Base-by-base conservation (phyloP, 2,888 invertebrate species). In the Petrophora chlorosata region DNA sequence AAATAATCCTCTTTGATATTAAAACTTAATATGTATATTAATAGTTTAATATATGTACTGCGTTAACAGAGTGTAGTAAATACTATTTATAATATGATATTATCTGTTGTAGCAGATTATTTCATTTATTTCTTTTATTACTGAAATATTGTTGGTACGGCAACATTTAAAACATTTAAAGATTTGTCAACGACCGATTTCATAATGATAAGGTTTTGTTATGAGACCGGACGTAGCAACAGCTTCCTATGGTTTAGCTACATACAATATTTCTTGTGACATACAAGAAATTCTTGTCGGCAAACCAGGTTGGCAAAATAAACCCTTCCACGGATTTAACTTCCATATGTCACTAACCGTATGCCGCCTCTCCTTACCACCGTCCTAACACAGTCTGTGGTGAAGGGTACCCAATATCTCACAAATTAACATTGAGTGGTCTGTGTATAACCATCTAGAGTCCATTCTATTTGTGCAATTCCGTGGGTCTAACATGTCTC, bases 351-450 rank as follows among this genome's bases (percentile, higher is more conserved):
- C 38, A 68, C 61, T 87, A 82, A 87, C 54, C 52, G 85, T 85
- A 87, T 79, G 86, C 53, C 13, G 54, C 83, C 88, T 66, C 9
- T 78, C 85, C 85, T 39, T 8, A 41, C 13, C 53, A 63, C 82
- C 83, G 62, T 85, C 83, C 86, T 71, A 34, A 23, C 35, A 47
- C 49, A 59, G 65, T 79, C 77, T 77, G 76, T 79, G 81, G 79
- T 75, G 38, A 61, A 51, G 47, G 60, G 59, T 51, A n/a, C n/a
- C n/a, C n/a, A n/a, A n/a, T n/a, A n/a, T n/a, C n/a, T n/a, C n/a
- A n/a, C n/a, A n/a, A n/a, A n/a, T n/a, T n/a, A n/a, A n/a, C n/a
- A n/a, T n/a, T n/a, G n/a, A n/a, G n/a, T n/a, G n/a, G n/a, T n/a
- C n/a, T n/a, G n/a, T n/a, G n/a, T n/a, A n/a, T n/a, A n/a, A n/a